Evolutionary conservation across 2,113 vertebrate species (phyloP), one percentile per base, ranked within the genome.

Genomic region (Macrotus californicus): DNA sequence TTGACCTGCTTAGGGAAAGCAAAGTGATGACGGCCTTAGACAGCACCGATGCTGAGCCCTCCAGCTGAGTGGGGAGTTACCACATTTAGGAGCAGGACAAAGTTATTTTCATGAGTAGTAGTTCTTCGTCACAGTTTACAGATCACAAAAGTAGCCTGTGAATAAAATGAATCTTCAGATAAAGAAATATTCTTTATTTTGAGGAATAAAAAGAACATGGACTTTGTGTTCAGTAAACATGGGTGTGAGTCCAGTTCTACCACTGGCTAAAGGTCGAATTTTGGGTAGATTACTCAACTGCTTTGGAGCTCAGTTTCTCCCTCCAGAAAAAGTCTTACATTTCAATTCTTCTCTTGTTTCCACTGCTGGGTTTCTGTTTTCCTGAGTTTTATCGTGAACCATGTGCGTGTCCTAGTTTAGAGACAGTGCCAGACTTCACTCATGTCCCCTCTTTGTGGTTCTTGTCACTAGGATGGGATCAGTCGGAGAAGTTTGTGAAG

Each of bases 401-500:
- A 46, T 26, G 21, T 90, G n/a, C 26, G 75, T 31, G 64, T 89
- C 61, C 18, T 75, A 2, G 70, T 92, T 11, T 13, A 80, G 4
- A 72, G 48, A 36, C 4, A 43, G 11, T 86, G 54, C 76, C 10
- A 79, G 75, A 72, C 26, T 91, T 86, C 3, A 70, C 13, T 86
- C 48, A 19, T 75, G 19, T 59, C 29, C 9, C 46, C 61, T 66
- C 95, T 94, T 85, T 86, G 21, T 92, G 95, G 12, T 91, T 73
- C 15, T 83, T 96, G 13, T 88, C 94, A 97, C n/a, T 97, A 99
- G 99, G 99, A 24, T 99, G 99, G 99, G 99, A 99, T 98, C 99
- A 99, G 93, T 99, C 99, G 15, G 99, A 99, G 52, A 99, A 99
- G 86, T 99, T 99, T 98, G 98, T 99, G 97, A 99, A 99, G 98